Evolutionary conservation across 2,113 vertebrate species (phyloP), one percentile per base, ranked within the genome.

Genomic region (Psilopogon haemacephalus): DNA sequence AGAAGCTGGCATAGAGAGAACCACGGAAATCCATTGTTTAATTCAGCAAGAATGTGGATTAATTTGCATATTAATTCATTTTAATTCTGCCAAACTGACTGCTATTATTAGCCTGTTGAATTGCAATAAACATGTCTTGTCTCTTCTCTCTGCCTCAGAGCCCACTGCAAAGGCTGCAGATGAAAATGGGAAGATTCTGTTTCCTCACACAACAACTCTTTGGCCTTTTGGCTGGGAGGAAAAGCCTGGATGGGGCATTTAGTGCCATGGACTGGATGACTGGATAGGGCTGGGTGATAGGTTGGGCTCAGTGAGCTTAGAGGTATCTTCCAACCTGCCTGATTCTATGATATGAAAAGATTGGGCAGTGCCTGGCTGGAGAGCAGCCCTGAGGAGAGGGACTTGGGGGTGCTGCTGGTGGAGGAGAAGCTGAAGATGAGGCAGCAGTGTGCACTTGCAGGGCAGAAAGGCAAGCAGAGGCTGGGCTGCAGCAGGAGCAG

Each of bases 31-130:
- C 60, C 63, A 50, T 26, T 71, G 35, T 59, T 84, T 65, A 86
- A 83, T 81, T 82, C 27, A 90, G 11, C 27, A 73, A 38, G 54
- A 82, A 40, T 6, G 26, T 38, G 8, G 12, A 5, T 82, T 76
- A 88, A 78, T 95, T 88, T 95, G 7, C 35, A 33, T 89, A 68
- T 78, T 88, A 84, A 77, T 96, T 90, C 56, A 89, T 6, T 82
- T 86, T 62, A 81, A 81, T 91, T 81, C 11, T 89, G 33, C 35
- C 11, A 84, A 63, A 15, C 19, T 8, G 11, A 8, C 28, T 84
- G 38, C 33, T 89, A 46, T 42, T 55, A 88, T 90, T 92, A 95
- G 9, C 64, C 12, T 76, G 70, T 64, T 94, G 93, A 93, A 83
- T 92, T n/a, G 81, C 55, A 75, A 13, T 46, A 80, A 72, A 65